A percentile compares a stretch with the other conserved stretches of the same genome.
Evolutionary conservation across 1,140 invertebrate genomes (phyloP).

Genomic region (Epicauta chinensis): DNA sequence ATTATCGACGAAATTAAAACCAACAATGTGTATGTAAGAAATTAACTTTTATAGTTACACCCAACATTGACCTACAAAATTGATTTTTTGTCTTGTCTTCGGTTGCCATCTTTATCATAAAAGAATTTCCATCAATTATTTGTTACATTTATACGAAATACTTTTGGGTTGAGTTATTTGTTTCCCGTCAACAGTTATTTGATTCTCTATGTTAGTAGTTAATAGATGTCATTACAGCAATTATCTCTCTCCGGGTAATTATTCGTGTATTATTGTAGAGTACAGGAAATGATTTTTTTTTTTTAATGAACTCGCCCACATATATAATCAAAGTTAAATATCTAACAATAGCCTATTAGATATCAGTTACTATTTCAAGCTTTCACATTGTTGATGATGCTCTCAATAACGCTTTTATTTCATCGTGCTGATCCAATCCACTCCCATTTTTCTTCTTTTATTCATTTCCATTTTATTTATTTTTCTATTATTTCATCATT

Average conservation of each 20-base stretch:
- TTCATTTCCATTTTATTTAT: no score
- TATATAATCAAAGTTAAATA: conserved; percentile 42
- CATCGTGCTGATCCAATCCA: no score
- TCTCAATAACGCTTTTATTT: conserved; percentile 25
- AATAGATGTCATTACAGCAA: conserved; percentile 41
- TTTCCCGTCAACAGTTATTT: neutral
- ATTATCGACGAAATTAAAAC: conserved; percentile 13
- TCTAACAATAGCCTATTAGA: conserved; percentile 42
- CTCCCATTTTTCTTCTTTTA: no score
- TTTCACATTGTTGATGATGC: conserved; percentile 24
- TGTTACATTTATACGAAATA: no score
- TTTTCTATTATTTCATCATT: no score
- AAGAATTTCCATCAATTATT: no score
- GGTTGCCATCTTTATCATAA: no score
- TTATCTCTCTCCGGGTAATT: conserved; percentile 42
- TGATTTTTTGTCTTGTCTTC: no score
- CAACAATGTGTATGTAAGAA: conserved; percentile 11
- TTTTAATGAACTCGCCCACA: conserved; percentile 42
- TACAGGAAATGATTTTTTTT: conserved; percentile 43
- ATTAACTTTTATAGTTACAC: no score
- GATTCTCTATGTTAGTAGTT: conserved; percentile 5
- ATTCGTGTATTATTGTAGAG: conserved; percentile 40
- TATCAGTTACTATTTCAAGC: conserved; percentile 23
- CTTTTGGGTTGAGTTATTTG: neutral
- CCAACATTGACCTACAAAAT: no score